Conservation (phyloP, 2,888 invertebrate genomes). For the Brachyptera risi region DNA sequence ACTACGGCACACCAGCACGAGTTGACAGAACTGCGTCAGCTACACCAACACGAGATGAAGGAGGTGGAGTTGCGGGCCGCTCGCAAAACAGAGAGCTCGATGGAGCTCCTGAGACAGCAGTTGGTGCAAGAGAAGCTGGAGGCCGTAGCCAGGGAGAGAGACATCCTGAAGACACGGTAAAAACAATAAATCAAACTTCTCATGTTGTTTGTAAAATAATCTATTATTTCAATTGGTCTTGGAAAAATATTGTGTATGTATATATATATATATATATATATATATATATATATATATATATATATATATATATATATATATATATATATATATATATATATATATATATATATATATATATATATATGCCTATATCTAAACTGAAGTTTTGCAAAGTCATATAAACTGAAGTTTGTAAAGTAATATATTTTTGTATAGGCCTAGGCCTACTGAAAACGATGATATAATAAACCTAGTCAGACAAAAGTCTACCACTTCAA, state of each 20-base stretch:
- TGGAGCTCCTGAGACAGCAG: conserved; percentile 57
- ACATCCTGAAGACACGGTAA: conserved; percentile 54
- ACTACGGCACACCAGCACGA: conserved; percentile 66
- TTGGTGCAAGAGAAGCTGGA: conserved; percentile 59
- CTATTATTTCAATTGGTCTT: not conserved
- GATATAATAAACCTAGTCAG: no score
- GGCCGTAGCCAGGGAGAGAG: conserved; percentile 57
- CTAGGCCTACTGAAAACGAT: not conserved
- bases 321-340: no score
- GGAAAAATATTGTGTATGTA: no score
- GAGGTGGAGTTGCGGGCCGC: conserved; percentile 59
- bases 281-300: no score
- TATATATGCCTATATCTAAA: no score
- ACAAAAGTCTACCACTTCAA: no score
- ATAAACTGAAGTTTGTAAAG: no score
- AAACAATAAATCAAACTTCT: not conserved
- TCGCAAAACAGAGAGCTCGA: conserved; percentile 56
- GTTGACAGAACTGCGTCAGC: conserved; percentile 61
- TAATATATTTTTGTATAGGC: not conserved
- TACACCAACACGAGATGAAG: conserved; percentile 62
- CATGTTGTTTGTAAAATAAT: no score
- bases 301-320: no score
- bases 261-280: no score
- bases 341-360: no score
- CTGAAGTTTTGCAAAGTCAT: no score